phyloP scores from a whole-genome alignment of 2,113 vertebrate species.

The Sander lucioperca region DNA sequence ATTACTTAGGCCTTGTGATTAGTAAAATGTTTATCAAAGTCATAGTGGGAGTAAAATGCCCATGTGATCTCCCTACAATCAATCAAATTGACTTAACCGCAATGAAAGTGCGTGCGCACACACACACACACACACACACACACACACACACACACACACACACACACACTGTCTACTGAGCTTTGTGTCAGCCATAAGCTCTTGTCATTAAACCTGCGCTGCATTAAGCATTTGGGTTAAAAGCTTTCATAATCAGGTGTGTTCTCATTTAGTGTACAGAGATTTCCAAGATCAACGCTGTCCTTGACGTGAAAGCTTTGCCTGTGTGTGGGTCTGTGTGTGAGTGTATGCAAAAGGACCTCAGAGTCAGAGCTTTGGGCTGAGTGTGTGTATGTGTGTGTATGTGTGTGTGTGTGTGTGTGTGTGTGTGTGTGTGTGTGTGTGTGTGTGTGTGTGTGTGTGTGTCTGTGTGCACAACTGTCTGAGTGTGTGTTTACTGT shows the following conservation, averaged over 20 bases:
- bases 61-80: conserved; percentile 71
- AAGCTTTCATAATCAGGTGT: conserved; percentile 81
- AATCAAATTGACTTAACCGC: conserved; percentile 63
- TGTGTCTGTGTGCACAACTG: neutral
- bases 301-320: conserved; percentile 49
- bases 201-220: conserved; percentile 70
- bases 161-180: conserved; percentile 28
- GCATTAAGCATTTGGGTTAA: conserved; percentile 81
- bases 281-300: conserved; percentile 69
- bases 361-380: conserved; percentile 23
- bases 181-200: conserved; percentile 62
- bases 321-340: conserved; percentile 19
- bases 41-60: conserved; percentile 43
- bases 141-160: neutral
- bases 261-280: conserved; percentile 58
- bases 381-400: neutral
- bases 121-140: neutral
- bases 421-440: conserved; percentile 11
- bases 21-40: conserved; percentile 63
- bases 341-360: conserved; percentile 11
- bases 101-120: neutral
- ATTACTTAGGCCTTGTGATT: conserved; percentile 59
- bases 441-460: conserved; percentile 12
- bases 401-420: conserved; percentile 5
- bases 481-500: conserved; percentile 43